These are phyloP conservation scores for Seladonia tumulorum DNA, from an alignment of 2,888 invertebrate genomes.

Conservation along the genomic window DNA sequence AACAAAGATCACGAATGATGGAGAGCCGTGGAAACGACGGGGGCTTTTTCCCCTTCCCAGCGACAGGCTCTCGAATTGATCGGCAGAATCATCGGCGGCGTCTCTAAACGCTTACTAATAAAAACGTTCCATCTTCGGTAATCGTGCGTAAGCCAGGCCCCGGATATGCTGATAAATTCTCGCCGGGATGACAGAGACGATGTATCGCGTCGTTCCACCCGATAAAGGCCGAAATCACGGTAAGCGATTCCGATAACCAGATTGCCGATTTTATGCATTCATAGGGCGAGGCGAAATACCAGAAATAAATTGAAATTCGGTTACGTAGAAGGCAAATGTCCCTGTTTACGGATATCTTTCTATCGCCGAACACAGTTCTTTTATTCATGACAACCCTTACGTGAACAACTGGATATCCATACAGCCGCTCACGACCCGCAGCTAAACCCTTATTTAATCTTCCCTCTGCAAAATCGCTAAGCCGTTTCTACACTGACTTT, in stretches of 20 bases:
- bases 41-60: background rate
- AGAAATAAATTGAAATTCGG: background rate
- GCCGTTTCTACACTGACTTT: background rate
- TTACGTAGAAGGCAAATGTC: background rate
- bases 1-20: slow-evolving; percentile 19
- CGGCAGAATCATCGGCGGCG: background rate
- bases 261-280: background rate
- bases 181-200: slow-evolving; percentile 10
- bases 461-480: background rate
- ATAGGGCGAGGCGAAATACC: background rate
- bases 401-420: background rate
- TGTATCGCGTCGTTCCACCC: slow-evolving; percentile 25
- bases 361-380: background rate
- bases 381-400: background rate
- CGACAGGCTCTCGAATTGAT: slow-evolving; percentile 31
- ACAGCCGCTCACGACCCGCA: background rate
- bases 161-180: slow-evolving; percentile 34
- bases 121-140: slow-evolving; percentile 50
- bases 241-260: slow-evolving; percentile 50
- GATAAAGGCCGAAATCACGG: slow-evolving; percentile 47
- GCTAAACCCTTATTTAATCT: background rate
- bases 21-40: background rate
- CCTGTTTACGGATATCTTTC: background rate
- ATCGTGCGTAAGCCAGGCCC: slow-evolving; percentile 32
- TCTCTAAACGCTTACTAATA: slow-evolving; percentile 30